phyloP scores from a whole-genome alignment of 1,140 invertebrate genomes.

The Littorina saxatilis region DNA sequence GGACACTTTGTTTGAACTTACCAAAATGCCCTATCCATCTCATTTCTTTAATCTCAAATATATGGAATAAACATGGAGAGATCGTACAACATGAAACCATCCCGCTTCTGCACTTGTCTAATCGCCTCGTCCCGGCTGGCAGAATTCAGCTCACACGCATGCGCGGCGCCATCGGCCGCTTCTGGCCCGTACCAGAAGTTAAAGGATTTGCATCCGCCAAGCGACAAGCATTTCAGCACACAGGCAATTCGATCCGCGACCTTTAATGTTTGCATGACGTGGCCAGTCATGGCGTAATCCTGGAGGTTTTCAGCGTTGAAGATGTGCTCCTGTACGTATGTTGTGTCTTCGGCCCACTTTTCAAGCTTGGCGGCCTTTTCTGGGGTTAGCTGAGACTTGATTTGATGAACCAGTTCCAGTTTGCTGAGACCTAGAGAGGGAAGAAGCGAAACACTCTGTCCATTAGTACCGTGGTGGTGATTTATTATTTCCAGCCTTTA shows the following conservation, averaged over 20 bases:
- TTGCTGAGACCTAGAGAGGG: neutral
- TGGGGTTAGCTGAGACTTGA: neutral
- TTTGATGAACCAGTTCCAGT: neutral
- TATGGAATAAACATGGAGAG: neutral
- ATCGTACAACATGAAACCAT: neutral
- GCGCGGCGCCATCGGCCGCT: neutral
- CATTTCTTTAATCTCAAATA: no score
- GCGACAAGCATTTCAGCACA: neutral
- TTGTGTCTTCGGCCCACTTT: neutral
- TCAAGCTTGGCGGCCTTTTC: neutral
- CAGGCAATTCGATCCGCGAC: neutral
- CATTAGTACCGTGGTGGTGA: no score
- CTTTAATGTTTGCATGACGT: neutral
- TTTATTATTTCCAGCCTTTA: no score
- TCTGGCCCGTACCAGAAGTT: neutral
- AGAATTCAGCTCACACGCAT: constrained; percentile 11
- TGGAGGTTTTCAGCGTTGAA: constrained; percentile 3
- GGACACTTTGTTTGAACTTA: no score
- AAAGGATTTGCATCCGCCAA: neutral
- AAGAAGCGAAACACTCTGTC: no score
- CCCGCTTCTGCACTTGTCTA: neutral
- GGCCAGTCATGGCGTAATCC: neutral
- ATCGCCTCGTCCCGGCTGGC: neutral
- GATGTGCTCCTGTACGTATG: neutral
- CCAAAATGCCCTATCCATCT: no score